Percentiles rank a stretch among this genome's conserved stretches.
Conservation (phyloP, 2,888 invertebrate genomes). For the Diadegma fenestrale region DNA sequence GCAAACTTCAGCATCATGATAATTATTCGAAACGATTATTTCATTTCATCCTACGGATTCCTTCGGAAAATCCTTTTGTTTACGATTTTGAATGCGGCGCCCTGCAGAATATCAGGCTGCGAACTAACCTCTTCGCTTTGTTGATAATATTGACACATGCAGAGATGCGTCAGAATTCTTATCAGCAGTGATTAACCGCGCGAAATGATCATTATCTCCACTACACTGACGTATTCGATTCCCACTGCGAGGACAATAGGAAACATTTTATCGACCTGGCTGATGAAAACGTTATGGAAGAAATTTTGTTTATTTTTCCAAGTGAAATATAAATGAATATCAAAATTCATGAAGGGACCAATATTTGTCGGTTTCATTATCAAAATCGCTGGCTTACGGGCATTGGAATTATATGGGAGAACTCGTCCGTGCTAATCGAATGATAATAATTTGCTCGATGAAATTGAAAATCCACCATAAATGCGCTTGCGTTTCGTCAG, state of each 20-base stretch:
- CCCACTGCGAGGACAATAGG: conserved; percentile 1
- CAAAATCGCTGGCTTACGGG: conserved; percentile 16
- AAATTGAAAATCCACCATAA: conserved; percentile 16
- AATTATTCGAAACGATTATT: not conserved
- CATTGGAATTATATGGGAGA: conserved; percentile 21
- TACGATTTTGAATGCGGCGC: not conserved
- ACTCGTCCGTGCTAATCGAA: conserved; percentile 39
- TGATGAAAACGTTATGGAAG: not conserved
- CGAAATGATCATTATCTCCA: conserved; percentile 19
- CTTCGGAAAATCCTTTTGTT: not conserved
- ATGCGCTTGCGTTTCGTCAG: not conserved
- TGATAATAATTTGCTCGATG: conserved; percentile 47
- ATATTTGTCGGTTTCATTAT: conserved; percentile 49
- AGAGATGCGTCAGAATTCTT: conserved; percentile 8
- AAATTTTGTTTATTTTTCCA: not conserved
- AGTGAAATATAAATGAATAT: conserved; percentile 1
- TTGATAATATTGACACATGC: not conserved
- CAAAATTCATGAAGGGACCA: conserved; percentile 16
- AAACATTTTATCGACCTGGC: not conserved
- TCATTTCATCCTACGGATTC: not conserved
- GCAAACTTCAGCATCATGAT: too few relatives aligned
- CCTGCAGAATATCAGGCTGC: not conserved
- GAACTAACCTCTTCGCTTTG: not conserved
- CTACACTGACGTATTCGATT: conserved; percentile 6
- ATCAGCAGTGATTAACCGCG: conserved; percentile 19